A percentile compares a stretch with the other conserved stretches of the same genome.
Evolutionary conservation across 2,797 vertebrate genomes (phyloP).

Genomic region (Decapterus maruadsi): DNA sequence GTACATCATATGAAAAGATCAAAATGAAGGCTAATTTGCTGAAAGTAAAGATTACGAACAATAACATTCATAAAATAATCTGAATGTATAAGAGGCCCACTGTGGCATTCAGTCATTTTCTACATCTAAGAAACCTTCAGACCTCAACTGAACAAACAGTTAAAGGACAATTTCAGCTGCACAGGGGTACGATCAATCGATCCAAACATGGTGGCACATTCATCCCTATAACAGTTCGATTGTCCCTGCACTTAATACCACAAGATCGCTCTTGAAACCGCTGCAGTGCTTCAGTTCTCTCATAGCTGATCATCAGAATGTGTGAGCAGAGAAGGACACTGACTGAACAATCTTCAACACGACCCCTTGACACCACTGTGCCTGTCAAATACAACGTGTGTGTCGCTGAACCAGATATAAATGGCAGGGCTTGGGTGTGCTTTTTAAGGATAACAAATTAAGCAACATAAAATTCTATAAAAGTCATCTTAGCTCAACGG

Average conservation of each 20-base stretch:
- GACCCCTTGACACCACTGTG: neutral
- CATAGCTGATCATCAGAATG: neutral
- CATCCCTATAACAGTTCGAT: neutral
- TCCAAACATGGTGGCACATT: neutral
- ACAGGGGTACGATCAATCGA: neutral
- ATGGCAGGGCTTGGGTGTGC: neutral
- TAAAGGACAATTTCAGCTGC: neutral
- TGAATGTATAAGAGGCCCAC: neutral
- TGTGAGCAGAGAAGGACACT: no score
- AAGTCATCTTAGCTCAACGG: neutral
- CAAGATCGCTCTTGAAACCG: neutral
- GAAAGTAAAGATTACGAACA: neutral
- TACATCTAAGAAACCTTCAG: neutral
- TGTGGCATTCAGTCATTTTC: neutral
- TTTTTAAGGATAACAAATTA: neutral
- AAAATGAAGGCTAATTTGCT: neutral
- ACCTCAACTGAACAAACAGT: neutral
- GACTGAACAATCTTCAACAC: no score
- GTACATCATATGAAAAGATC: slow-evolving; percentile 12
- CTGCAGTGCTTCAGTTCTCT: neutral
- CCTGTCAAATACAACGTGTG: neutral
- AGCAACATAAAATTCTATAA: neutral
- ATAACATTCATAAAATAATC: neutral
- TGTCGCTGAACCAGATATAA: neutral
- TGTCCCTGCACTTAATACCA: neutral